phyloP scores from a whole-genome alignment of 2,113 vertebrate species.

The Falcunculus frontatus region DNA sequence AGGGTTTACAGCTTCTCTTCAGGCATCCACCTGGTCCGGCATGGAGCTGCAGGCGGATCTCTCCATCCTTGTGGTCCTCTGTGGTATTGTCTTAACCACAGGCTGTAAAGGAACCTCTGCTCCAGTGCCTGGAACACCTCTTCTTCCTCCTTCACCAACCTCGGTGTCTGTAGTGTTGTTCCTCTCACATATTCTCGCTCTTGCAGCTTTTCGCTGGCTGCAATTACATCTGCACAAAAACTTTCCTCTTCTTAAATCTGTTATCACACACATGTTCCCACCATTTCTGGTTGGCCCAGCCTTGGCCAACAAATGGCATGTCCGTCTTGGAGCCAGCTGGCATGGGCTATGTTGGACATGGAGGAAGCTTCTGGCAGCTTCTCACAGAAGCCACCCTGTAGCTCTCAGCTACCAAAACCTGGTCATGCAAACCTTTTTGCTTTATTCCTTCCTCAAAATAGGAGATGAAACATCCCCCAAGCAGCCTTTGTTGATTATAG shows the following conservation, averaged over 20 bases:
- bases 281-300: neutral
- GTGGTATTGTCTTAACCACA: neutral
- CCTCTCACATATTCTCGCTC: neutral
- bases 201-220: neutral
- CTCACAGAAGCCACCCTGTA: neutral
- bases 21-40: neutral
- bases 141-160: neutral
- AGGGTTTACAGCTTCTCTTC: neutral
- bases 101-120: neutral
- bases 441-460: neutral
- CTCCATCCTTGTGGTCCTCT: fast-evolving
- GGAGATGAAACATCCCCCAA: neutral
- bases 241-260: neutral
- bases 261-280: neutral
- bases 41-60: neutral
- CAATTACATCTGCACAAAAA: neutral
- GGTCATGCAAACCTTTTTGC: neutral
- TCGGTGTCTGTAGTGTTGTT: neutral
- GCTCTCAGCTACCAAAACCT: neutral
- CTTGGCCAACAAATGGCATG: fast-evolving
- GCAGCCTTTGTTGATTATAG: neutral
- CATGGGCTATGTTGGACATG: neutral
- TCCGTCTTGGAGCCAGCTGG: neutral
- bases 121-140: neutral
- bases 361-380: neutral